Conservation (phyloP, 2,888 invertebrate species). For the Oxycera nigricornis region DNA sequence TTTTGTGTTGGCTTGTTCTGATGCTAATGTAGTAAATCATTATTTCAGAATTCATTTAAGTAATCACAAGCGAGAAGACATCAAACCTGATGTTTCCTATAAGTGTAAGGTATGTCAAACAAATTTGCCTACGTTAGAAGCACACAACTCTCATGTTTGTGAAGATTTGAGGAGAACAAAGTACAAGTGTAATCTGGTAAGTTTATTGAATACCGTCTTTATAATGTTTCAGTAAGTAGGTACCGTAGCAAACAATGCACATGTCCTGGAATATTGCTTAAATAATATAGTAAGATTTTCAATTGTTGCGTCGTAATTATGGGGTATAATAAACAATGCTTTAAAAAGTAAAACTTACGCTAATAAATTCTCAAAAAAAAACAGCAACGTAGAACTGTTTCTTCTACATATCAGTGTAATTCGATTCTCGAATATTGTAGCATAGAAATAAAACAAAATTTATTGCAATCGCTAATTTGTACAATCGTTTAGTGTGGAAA, state of each 20-base stretch:
- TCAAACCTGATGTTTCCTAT: neutral
- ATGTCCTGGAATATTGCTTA: neutral
- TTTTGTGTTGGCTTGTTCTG: too few species aligned
- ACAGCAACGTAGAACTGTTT: too few species aligned
- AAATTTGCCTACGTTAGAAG: neutral
- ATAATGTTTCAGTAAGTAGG: too few species aligned
- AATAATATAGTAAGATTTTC: too few species aligned
- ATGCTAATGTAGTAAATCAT: neutral
- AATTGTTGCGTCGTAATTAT: too few species aligned
- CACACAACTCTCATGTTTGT: neutral
- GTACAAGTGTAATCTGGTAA: slow-evolving; percentile 23
- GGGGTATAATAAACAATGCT: too few species aligned
- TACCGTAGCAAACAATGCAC: neutral
- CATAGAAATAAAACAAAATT: too few species aligned
- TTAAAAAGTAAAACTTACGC: too few species aligned
- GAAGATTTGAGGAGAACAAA: neutral
- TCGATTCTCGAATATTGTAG: too few species aligned
- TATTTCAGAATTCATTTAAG: slow-evolving; percentile 16
- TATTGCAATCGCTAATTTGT: too few species aligned
- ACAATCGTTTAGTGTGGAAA: slow-evolving; percentile 25
- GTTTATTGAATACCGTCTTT: neutral
- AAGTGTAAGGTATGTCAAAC: slow-evolving; percentile 6
- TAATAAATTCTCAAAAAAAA: too few species aligned
- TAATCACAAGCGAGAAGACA: slow-evolving; percentile 1
- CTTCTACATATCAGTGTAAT: too few species aligned